Evolutionary conservation across 2,888 invertebrate genomes (phyloP), one percentile per base, ranked within the genome.

Genomic region (Stenoptilia bipunctidactyla): DNA sequence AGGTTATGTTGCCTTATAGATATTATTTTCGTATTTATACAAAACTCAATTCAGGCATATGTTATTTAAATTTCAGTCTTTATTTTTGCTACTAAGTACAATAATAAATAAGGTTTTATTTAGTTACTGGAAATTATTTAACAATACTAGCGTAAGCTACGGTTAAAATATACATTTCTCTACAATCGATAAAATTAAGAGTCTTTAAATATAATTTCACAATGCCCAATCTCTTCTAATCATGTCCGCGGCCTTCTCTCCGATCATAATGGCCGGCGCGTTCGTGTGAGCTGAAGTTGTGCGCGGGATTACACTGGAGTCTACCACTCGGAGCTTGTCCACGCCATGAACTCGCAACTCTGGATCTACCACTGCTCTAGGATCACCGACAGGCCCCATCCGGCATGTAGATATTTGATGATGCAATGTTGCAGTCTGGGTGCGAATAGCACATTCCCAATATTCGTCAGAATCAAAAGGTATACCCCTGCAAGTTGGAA

Each of bases 211-310:
- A 8, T 20, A 20, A n/a, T n/a, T n/a, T 20, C 20, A 20, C 20
- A 20, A 20, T 5, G 20, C 20, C 85, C 80, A 88, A 27, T 82
- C 68, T 14, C 53, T 52, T 62, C 85, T 87, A 36, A 91, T 86
- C 61, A 91, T 70, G 58, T 91, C 90, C 0, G 90, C 86, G 1
- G 87, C 89, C 57, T 90, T 90, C 62, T 92, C 91, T 1, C 89
- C 92, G 37, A 92, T 87, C 87, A 91, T 89, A 48, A 88, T 86
- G 0, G 89, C 86, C 0, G 90, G 88, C 0, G 90, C 90, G 60
- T 89, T 87, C 1, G 89, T 89, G 56, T 91, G 90, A 1, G 90
- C 89, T 1, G 89, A 86, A 15, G 89, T 70, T 2, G 88, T 86
- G 3, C 85, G 67, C 0, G 91, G 91, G 50, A 88, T 88, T 25